Evolutionary conservation across 1,140 invertebrate genomes (phyloP), one percentile per base, ranked within the genome.

Genomic region (Megathymus violae): DNA sequence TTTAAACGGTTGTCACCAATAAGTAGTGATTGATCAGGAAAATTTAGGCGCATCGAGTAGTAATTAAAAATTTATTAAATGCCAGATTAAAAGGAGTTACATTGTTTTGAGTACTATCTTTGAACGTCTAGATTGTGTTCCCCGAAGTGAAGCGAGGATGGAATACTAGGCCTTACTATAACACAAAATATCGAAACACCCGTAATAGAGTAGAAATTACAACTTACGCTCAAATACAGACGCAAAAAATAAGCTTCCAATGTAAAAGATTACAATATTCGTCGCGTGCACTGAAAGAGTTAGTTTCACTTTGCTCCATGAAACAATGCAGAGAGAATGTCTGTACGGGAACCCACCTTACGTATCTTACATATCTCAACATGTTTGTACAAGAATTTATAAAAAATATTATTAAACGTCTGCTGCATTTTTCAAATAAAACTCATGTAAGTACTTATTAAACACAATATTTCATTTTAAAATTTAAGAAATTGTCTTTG

Each of bases 281-380:
- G 14, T 46, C 6, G 56, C 41, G 10, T 46, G 31, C 56, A 36
- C 16, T 36, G 15, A 16, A 46, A 58, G 16, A 22, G 13, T 48
- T 46, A 46, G 43, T 31, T 19, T 36, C 15, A 43, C 11, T 56
- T 31, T 43, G 22, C 38, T 40, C 17, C 22, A 4, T 43, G 43
- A 56, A 56, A 56, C 38, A 56, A 56, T 56, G 51, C 22, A 38
- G 38, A 16, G 51, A 31, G 38, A 56, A 56, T 43, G 51, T 43
- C 51, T 56, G 43, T 14, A 56, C 13, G 38, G 17, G 22, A 56
- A 43, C 51, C 43, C 51, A 6, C 14, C 10, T 15, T 52, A 52
- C 19, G 19, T 14, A 56, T 56, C 38, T 56, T 56, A 40, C 38
- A 9, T 43, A 43, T 56, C 43, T 27, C 22, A 36, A 36, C 34